Percentiles rank a stretch among this genome's conserved stretches.
These are phyloP conservation scores for Mechanitis mazaeus DNA, from an alignment of 2,888 invertebrate genomes.

Conservation along the genomic window DNA sequence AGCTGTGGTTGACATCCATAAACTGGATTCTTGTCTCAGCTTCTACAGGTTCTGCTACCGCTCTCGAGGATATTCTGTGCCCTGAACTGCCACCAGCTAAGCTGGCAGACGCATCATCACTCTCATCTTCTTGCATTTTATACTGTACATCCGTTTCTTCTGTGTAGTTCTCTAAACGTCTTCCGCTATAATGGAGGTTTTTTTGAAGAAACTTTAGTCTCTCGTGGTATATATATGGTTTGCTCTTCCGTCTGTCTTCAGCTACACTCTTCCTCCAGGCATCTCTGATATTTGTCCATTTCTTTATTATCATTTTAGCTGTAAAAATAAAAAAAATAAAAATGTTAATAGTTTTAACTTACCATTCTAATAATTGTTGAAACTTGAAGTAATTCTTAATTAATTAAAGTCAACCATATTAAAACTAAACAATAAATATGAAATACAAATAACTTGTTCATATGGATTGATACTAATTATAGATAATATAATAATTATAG, in stretches of 20 bases:
- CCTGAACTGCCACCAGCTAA: neutral
- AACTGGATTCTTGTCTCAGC: neutral
- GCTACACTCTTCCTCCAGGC: conserved; percentile 15
- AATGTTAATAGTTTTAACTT: too few relatives aligned
- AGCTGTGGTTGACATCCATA: conserved; percentile 5
- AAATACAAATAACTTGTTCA: too few relatives aligned
- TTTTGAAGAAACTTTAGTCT: conserved; percentile 17
- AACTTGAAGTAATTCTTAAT: too few relatives aligned
- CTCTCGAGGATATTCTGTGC: too few relatives aligned
- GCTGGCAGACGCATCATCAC: conserved; percentile 2
- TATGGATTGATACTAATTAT: too few relatives aligned
- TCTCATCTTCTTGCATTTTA: neutral
- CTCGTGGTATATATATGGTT: conserved; percentile 11
- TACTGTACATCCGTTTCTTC: neutral
- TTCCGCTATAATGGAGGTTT: conserved; percentile 5
- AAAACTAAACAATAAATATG: too few relatives aligned
- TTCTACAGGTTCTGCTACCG: neutral
- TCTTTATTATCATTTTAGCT: conserved; percentile 15
- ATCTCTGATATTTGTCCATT: conserved; percentile 21
- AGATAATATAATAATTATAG: too few relatives aligned
- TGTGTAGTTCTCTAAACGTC: neutral
- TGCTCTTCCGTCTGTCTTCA: conserved; percentile 7
- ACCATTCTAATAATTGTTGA: too few relatives aligned
- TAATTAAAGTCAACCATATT: too few relatives aligned
- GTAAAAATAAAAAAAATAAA: neutral